Evolutionary conservation across 2,888 invertebrate species (phyloP), one percentile per base, ranked within the genome.

Genomic region (Hyles lineata): DNA sequence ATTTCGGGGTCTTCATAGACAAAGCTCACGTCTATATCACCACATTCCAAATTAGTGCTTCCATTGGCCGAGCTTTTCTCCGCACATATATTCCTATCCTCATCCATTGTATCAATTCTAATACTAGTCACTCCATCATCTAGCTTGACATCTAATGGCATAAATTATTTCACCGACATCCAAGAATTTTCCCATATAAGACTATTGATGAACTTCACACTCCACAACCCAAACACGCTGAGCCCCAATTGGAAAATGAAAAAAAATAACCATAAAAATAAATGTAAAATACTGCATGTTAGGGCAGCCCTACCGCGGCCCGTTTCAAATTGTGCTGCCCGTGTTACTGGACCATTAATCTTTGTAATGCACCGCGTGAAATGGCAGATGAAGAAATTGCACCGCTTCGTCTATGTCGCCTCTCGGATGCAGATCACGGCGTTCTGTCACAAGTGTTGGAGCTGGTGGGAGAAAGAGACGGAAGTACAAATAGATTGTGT

Each of bases 311-410:
- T 73, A 71, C 19, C 58, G 63, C 62, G 25, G 90, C 86, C 85
- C 85, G 87, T 91, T 87, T 91, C 92, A 89, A 92, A 93, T 92
- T 92, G 91, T 90, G 87, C 89, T 86, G 90, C 87, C 87, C 90
- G 91, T 91, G 91, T 91, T 90, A 90, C 90, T 67, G 67, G 67
- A 82, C 85, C 90, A 92, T 93, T 92, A 89, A 92, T 93, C 93
- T 92, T 88, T 85, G 91, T 91, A 88, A 87, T 87, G 89, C 89
- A 87, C 83, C 90, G 90, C 89, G 91, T 89, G 91, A 90, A 91
- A 88, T 89, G 88, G 86, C 87, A 90, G 88, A 91, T 89, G 91
- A 89, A 89, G 88, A 87, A 88, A 88, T 88, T 88, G 88, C 87
- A 87, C 75, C 81, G 80, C 77, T 86, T 80, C 77, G 82, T 86